Evolutionary conservation across 2,113 vertebrate species (phyloP).

Genomic region (Rhinichthys klamathensis): DNA sequence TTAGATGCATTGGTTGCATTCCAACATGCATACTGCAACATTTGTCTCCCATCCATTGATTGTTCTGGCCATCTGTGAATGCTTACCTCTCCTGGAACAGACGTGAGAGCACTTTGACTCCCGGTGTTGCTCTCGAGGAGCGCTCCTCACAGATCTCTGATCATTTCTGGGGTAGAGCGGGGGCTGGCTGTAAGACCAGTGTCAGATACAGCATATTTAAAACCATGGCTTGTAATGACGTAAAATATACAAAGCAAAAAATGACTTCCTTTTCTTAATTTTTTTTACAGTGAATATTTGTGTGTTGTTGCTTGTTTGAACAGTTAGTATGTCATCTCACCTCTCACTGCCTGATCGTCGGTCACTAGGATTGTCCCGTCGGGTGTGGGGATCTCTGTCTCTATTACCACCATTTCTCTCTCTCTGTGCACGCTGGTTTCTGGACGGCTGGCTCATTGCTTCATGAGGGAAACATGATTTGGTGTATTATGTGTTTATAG

Average conservation of each 20-base stretch:
- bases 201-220: neutral
- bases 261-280: too few species aligned
- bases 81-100: conserved; percentile 77
- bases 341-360: conserved; percentile 61
- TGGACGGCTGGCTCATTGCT: conserved; percentile 70
- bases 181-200: conserved; percentile 65
- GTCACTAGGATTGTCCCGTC: conserved; percentile 51
- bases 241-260: neutral
- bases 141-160: conserved; percentile 47
- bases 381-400: conserved; percentile 35
- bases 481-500: neutral
- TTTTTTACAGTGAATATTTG: neutral
- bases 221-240: too few species aligned
- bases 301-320: neutral
- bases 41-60: too few species aligned
- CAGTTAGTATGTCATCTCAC: conserved; percentile 41
- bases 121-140: conserved; percentile 44
- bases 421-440: conserved; percentile 64
- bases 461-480: neutral
- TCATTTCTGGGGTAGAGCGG: conserved; percentile 58
- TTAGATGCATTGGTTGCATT: neutral
- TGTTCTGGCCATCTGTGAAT: neutral
- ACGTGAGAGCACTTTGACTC: conserved; percentile 72
- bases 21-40: neutral
- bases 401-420: conserved; percentile 60